Percentiles rank a stretch among this genome's conserved stretches.
Conservation (phyloP, 1,140 invertebrate species). For the Brachionus calyciflorus region DNA sequence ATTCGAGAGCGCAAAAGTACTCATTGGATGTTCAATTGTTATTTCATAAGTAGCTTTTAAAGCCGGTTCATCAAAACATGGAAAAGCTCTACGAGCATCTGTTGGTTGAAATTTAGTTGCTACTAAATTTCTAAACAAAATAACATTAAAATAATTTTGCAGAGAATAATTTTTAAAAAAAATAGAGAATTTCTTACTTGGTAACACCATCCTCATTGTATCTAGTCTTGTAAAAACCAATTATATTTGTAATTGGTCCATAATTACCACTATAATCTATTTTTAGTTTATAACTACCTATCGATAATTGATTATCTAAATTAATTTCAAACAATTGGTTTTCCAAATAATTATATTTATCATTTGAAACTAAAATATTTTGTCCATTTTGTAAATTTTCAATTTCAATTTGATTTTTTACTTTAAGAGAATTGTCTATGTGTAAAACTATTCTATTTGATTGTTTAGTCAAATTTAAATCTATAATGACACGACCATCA, state of each 20-base stretch:
- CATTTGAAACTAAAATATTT: not conserved
- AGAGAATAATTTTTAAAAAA: not conserved
- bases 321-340: constrained; percentile 37
- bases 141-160: not conserved
- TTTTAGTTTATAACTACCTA: constrained; percentile 12
- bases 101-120: constrained; percentile 47
- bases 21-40: constrained; percentile 51
- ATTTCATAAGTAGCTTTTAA: constrained; percentile 82
- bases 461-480: not conserved
- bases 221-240: constrained; percentile 31
- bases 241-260: constrained; percentile 34
- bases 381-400: not conserved
- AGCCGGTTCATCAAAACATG: constrained; percentile 89
- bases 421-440: constrained; percentile 3
- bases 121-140: constrained; percentile 26
- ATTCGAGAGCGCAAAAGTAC: constrained; percentile 23
- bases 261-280: constrained; percentile 18
- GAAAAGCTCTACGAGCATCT: constrained; percentile 55
- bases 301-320: not conserved
- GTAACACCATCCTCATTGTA: constrained; percentile 26
- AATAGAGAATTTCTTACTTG: not conserved
- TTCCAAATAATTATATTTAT: not conserved
- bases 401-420: not conserved
- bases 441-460: constrained; percentile 13
- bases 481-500: constrained; percentile 6